A percentile compares a stretch with the other conserved stretches of the same genome.
Evolutionary conservation across 2,888 invertebrate genomes (phyloP).

Genomic region (Acleris cristana): DNA sequence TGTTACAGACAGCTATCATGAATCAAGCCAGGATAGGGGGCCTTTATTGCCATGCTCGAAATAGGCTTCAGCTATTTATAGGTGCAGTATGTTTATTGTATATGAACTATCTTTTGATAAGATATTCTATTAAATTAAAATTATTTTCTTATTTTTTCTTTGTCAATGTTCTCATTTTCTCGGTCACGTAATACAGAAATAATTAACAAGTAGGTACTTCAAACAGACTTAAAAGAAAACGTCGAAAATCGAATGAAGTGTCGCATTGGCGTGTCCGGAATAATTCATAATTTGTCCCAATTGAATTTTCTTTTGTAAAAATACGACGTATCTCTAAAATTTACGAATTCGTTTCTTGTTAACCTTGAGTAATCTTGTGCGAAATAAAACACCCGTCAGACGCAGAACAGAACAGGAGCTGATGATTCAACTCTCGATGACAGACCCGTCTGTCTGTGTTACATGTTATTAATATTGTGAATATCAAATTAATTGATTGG

Average conservation of each 20-base stretch:
- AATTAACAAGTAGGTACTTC: background rate
- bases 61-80: conserved; percentile 32
- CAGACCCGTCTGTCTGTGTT: conserved; percentile 38
- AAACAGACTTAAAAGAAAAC: background rate
- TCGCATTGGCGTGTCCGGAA: conserved; percentile 1
- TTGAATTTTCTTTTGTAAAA: conserved; percentile 8
- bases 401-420: conserved; percentile 42
- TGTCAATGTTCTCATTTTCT: too few relatives aligned
- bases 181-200: background rate
- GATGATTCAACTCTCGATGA: conserved; percentile 48
- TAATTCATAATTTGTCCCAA: conserved; percentile 4
- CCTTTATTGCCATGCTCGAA: conserved; percentile 15
- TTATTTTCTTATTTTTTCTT: too few relatives aligned
- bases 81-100: background rate
- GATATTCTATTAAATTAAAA: too few relatives aligned
- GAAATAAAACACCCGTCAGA: conserved; percentile 46
- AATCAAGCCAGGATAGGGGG: conserved; percentile 29
- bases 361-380: conserved; percentile 46
- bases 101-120: too few relatives aligned
- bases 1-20: conserved; percentile 35
- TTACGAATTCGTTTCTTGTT: conserved; percentile 33
- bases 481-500: conserved; percentile 19
- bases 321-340: background rate
- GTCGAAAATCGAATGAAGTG: too few relatives aligned
- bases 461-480: conserved; percentile 24